A percentile compares a stretch with the other conserved stretches of the same genome.
Conservation (phyloP, 2,888 invertebrate genomes). For the Leptura quadrifasciata region DNA sequence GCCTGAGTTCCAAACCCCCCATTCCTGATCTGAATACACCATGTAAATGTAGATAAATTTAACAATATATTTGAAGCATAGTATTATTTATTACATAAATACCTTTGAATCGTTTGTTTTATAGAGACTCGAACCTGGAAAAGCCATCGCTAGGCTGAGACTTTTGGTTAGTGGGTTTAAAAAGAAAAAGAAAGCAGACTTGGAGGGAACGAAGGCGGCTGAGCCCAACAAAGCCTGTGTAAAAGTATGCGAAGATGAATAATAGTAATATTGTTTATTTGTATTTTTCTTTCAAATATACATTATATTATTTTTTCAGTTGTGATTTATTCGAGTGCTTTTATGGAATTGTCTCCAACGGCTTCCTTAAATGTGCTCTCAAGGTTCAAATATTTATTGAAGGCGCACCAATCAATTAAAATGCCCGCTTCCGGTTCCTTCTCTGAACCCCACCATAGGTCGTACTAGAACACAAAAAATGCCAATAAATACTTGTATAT, state of each 20-base stretch:
- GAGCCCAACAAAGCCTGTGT: slow-evolving; percentile 56
- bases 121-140: slow-evolving; percentile 61
- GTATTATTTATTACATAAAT: no score
- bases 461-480: slow-evolving; percentile 68
- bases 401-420: slow-evolving; percentile 74
- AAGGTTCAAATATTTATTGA: slow-evolving; percentile 74
- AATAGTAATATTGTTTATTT: slow-evolving; percentile 28
- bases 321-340: slow-evolving; percentile 52
- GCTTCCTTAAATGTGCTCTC: slow-evolving; percentile 69
- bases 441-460: slow-evolving; percentile 74
- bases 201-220: slow-evolving; percentile 57
- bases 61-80: no score
- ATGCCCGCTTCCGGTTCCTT: slow-evolving; percentile 71
- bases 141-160: slow-evolving; percentile 78
- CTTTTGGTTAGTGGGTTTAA: slow-evolving; percentile 75
- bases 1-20: no score
- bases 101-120: slow-evolving; percentile 31
- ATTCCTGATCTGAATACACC: no score
- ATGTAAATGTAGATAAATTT: no score
- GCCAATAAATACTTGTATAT: neutral
- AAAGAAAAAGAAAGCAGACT: slow-evolving; percentile 68
- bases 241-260: slow-evolving; percentile 11
- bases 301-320: slow-evolving; percentile 17
- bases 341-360: slow-evolving; percentile 51
- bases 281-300: slow-evolving; percentile 41